Base-by-base conservation (phyloP, 92 coral and sea anemone genomes). In the Metridium senile region DNA sequence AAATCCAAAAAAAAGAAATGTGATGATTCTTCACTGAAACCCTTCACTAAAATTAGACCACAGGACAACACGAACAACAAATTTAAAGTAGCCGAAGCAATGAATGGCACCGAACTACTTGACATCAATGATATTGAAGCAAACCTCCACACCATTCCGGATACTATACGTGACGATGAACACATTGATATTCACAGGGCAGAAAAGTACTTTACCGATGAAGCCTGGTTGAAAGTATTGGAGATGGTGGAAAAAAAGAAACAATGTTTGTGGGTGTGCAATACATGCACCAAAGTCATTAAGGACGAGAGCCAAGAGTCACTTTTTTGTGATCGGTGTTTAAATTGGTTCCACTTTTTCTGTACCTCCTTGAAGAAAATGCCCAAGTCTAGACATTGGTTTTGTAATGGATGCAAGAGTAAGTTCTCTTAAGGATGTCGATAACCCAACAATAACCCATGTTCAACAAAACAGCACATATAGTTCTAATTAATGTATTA, bases 321-420 rank as follows among this genome's bases (percentile, higher is more conserved):
- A 75, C n/a, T 84, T 67, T 80, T 85, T 29, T 88, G 89, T 64
- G 89, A 88, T 58, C 71, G 93, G 35, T 88, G 86, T 51, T 61
- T 88, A 46, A 26, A 68, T 17, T 88, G 89, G 89, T 70, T 33
- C 11, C 88, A 76, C 66, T 64, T 76, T 30, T 28, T 23, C n/a
- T 76, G 81, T 46, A 64, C 81, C n/a, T n/a, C n/a, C n/a, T n/a
- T n/a, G n/a, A n/a, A n/a, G n/a, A n/a, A n/a, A n/a, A n/a, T n/a
- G n/a, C n/a, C n/a, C n/a, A n/a, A n/a, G n/a, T n/a, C n/a, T n/a
- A n/a, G n/a, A n/a, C n/a, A n/a, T n/a, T n/a, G n/a, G n/a, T n/a
- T n/a, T n/a, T n/a, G n/a, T n/a, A n/a, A n/a, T n/a, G n/a, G n/a
- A n/a, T n/a, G n/a, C n/a, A n/a, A n/a, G n/a, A n/a, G n/a, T n/a